Conservation (phyloP, 2,888 invertebrate genomes). For the Polietes domitor region DNA sequence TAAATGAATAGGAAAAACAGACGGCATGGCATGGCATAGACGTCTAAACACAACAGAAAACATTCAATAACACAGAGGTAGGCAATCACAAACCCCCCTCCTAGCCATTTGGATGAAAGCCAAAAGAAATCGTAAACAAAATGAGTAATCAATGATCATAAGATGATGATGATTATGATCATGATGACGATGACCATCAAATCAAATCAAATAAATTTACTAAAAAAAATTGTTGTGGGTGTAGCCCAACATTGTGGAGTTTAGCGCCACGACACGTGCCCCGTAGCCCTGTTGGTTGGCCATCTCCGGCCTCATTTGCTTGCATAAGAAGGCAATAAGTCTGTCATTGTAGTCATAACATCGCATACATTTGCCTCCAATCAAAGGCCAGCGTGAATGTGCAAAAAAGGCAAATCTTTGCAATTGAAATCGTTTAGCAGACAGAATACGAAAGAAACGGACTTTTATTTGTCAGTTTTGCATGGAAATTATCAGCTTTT, state of each 20-base stretch:
- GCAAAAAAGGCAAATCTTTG: background rate
- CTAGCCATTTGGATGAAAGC: constrained; percentile 14
- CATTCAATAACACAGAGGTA: constrained; percentile 4
- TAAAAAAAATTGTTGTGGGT: background rate
- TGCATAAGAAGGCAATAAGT: background rate
- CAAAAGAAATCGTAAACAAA: constrained; percentile 11
- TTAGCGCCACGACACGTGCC: background rate
- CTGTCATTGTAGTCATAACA: background rate
- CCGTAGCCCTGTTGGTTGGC: background rate
- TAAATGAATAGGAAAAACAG: constrained; percentile 16
- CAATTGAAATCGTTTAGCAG: constrained; percentile 2
- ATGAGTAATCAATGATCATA: constrained; percentile 19
- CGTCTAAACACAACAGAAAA: background rate
- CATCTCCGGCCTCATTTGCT: background rate
- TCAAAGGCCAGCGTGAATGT: background rate
- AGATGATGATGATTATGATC: background rate
- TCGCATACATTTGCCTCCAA: background rate
- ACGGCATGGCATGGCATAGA: background rate
- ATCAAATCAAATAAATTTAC: background rate
- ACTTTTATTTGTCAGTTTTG: background rate
- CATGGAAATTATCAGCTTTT: constrained; percentile 15
- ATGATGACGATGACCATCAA: background rate
- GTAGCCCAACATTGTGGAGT: background rate
- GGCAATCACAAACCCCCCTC: background rate
- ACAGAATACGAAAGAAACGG: background rate